Percentiles rank a stretch among this genome's conserved stretches.
phyloP scores from a whole-genome alignment of 1,140 invertebrate genomes.

The Magallana gigas region DNA sequence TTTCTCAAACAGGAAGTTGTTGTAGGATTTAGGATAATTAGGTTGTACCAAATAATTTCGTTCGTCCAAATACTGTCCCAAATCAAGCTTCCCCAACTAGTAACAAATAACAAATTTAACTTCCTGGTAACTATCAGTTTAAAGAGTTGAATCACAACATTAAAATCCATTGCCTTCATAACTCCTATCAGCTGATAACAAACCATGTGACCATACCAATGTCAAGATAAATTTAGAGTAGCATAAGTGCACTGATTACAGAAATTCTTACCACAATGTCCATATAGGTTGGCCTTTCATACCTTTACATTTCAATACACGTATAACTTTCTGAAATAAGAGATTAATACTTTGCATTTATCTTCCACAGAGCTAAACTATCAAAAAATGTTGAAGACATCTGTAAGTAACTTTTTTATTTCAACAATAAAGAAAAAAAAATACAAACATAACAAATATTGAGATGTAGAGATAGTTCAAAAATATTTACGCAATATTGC shows the following conservation, averaged over 20 bases:
- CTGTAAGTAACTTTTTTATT: neutral
- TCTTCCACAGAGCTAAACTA: neutral
- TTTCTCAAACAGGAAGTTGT: slow-evolving; percentile 1
- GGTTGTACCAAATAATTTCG: neutral
- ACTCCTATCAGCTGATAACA: no score
- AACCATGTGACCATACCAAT: neutral
- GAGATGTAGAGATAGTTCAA: neutral
- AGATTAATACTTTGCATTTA: neutral
- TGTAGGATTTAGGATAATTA: neutral
- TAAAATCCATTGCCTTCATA: no score
- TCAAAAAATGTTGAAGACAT: neutral
- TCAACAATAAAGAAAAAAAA: slow-evolving; percentile 31
- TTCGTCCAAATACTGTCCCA: neutral
- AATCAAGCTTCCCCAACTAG: neutral
- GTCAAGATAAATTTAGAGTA: neutral
- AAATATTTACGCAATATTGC: neutral
- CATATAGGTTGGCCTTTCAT: neutral
- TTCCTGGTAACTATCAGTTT: neutral
- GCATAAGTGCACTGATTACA: neutral
- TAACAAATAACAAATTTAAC: neutral
- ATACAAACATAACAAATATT: slow-evolving; percentile 20
- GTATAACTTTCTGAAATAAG: neutral
- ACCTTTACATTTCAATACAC: neutral
- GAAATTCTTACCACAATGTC: neutral
- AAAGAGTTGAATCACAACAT: neutral